Conservation (phyloP, 2,113 vertebrate species). For the Oophaga pumilio region DNA sequence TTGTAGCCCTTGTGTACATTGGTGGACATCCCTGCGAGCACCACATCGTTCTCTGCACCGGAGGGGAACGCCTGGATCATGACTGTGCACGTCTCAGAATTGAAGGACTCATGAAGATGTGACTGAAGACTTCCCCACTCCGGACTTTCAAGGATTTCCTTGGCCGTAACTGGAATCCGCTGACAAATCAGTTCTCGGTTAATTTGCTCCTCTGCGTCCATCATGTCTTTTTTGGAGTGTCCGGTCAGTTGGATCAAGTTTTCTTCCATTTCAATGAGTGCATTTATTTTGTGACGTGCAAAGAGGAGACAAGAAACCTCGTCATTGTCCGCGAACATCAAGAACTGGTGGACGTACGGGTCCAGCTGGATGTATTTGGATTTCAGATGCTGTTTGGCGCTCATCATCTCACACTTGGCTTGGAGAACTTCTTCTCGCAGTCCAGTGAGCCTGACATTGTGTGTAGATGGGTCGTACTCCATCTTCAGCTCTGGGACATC, state of each 20-base stretch:
- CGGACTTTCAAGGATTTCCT: constrained; percentile 61
- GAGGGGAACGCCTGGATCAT: constrained; percentile 58
- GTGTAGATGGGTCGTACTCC: constrained; percentile 60
- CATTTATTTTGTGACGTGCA: constrained; percentile 68
- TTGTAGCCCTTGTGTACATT: constrained; percentile 61
- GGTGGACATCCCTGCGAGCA: constrained; percentile 72
- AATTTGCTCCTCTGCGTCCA: constrained; percentile 74
- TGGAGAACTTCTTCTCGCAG: constrained; percentile 71
- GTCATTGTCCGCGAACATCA: constrained; percentile 67
- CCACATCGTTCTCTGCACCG: constrained; percentile 63
- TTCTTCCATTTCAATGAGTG: constrained; percentile 69
- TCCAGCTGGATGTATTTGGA: constrained; percentile 63
- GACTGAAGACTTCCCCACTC: constrained; percentile 71
- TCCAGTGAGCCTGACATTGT: constrained; percentile 72
- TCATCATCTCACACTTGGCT: constrained; percentile 70
- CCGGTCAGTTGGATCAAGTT: constrained; percentile 68
- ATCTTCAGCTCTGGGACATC: constrained; percentile 71
- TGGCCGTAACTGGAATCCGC: constrained; percentile 69
- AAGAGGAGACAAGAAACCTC: constrained; percentile 73
- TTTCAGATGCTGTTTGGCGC: constrained; percentile 65
- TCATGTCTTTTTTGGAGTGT: constrained; percentile 63
- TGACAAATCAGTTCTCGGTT: constrained; percentile 62
- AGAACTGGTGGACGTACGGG: constrained; percentile 68
- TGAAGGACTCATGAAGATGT: constrained; percentile 60
- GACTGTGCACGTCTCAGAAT: constrained; percentile 58